A percentile compares a stretch with the other conserved stretches of the same genome.
These are phyloP conservation scores for Pangasius mekongensis DNA, from an alignment of 2,797 vertebrate species.

Conservation along the genomic window DNA sequence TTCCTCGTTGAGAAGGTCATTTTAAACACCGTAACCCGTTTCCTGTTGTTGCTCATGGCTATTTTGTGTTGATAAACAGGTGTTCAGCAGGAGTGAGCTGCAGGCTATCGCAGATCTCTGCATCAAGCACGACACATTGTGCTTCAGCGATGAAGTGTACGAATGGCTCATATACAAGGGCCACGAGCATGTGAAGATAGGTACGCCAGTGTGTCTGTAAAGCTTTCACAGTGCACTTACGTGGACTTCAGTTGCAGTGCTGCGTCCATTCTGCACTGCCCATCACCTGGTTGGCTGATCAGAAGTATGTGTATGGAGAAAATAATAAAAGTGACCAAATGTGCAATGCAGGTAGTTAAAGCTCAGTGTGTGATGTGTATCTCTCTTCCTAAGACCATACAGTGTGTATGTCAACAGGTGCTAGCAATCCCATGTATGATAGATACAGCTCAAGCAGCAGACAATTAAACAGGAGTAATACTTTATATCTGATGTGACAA, in stretches of 20 bases:
- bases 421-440: neutral
- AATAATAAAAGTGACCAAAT: neutral
- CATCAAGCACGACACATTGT: slow-evolving; percentile 87
- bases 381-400: neutral
- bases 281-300: neutral
- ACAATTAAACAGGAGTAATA: neutral
- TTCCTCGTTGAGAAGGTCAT: neutral
- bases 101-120: slow-evolving; percentile 91
- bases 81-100: slow-evolving; percentile 88
- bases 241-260: neutral
- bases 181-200: slow-evolving; percentile 91
- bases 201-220: slow-evolving; percentile 65
- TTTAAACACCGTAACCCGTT: neutral
- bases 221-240: neutral
- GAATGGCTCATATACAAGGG: slow-evolving; percentile 93
- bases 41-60: neutral
- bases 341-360: neutral
- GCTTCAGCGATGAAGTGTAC: slow-evolving; percentile 98
- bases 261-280: neutral
- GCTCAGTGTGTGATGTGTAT: neutral
- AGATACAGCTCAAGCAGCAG: neutral
- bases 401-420: neutral
- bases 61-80: slow-evolving; percentile 67
- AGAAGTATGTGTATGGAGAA: neutral
- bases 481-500: neutral